Evolutionary conservation across 2,113 vertebrate genomes (phyloP).

Genomic region (Mungos mungo): DNA sequence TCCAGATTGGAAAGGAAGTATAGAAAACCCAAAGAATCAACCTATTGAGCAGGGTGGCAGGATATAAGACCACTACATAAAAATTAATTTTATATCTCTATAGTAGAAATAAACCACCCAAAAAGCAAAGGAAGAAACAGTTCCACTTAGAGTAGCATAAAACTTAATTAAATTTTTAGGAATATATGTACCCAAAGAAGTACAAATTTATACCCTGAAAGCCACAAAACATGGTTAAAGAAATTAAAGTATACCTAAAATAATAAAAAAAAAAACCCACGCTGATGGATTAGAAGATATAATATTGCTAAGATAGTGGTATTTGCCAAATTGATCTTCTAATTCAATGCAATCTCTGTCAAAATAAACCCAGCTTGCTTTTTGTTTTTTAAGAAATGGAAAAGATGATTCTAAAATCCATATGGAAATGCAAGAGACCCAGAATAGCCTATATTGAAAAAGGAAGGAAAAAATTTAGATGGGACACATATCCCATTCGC

Average conservation of each 20-base stretch:
- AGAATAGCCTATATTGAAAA: neutral
- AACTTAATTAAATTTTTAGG: neutral
- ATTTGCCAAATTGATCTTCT: neutral
- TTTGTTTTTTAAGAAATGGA: neutral
- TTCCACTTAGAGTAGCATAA: neutral
- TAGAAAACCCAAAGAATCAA: neutral
- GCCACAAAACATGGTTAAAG: neutral
- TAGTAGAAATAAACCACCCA: neutral
- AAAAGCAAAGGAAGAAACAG: neutral
- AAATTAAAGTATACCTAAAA: neutral
- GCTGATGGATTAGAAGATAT: neutral
- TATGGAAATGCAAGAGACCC: neutral
- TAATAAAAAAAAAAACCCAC: neutral
- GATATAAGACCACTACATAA: neutral
- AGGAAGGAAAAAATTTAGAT: neutral
- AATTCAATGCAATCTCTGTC: neutral
- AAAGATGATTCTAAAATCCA: constrained; percentile 42
- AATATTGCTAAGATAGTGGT: neutral
- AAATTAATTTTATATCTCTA: neutral
- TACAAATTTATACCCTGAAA: neutral
- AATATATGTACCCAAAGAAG: neutral
- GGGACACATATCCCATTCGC: neutral
- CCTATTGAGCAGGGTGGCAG: neutral
- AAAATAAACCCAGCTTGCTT: neutral
- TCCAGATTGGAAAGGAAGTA: neutral